phyloP scores from a whole-genome alignment of 53 echinoderm and acorn worm species.

The Echinometra lucunter region DNA sequence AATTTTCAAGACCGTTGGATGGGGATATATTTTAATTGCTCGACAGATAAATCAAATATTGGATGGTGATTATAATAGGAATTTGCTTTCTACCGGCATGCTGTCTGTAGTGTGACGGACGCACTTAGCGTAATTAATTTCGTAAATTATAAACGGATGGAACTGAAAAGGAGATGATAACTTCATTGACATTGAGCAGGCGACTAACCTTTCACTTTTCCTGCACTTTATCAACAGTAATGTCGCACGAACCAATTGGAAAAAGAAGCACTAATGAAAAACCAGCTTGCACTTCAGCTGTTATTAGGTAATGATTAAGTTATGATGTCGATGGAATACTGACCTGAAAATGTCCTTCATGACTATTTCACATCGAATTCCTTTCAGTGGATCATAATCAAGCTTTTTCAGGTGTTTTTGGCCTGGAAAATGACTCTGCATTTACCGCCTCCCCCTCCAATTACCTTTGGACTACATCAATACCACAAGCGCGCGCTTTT shows the following conservation, averaged over 20 bases:
- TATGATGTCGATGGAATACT: too few species aligned
- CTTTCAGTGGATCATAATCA: background rate
- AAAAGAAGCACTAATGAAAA: background rate
- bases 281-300: too few species aligned
- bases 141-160: slow-evolving; percentile 14
- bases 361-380: background rate
- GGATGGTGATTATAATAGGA: slow-evolving; percentile 1
- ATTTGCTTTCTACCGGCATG: background rate
- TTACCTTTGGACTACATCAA: background rate
- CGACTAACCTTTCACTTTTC: background rate
- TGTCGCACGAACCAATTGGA: background rate
- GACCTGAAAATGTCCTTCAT: background rate
- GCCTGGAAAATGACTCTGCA: background rate
- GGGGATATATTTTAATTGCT: background rate
- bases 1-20: slow-evolving; percentile 8
- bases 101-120: background rate
- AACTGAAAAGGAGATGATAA: background rate
- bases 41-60: slow-evolving; percentile 34
- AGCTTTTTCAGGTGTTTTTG: background rate
- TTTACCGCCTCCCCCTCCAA: background rate
- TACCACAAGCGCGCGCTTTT: background rate
- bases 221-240: background rate
- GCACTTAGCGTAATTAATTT: slow-evolving; percentile 47
- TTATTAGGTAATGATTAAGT: too few species aligned
- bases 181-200: slow-evolving; percentile 31